Percentiles rank a stretch among this genome's conserved stretches.
phyloP scores from a whole-genome alignment of 2,888 invertebrate genomes.

The Caenorhabditis sp. region DNA sequence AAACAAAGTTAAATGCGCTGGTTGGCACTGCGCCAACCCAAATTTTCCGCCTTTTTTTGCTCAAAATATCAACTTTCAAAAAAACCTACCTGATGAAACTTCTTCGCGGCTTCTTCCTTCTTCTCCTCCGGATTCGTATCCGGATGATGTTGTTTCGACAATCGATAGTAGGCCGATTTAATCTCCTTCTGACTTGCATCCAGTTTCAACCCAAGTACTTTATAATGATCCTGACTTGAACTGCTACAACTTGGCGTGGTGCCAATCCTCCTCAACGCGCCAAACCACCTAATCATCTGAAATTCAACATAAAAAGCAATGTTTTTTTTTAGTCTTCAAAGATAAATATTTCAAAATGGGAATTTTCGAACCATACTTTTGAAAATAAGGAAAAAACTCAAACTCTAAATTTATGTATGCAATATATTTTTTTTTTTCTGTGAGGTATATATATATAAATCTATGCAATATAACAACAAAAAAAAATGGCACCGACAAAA shows the following conservation, averaged over 20 bases:
- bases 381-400: too few relatives aligned
- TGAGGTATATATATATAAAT: slow-evolving; percentile 1
- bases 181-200: slow-evolving; percentile 58
- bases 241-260: slow-evolving; percentile 15
- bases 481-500: slow-evolving; percentile 30
- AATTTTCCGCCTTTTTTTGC: neutral
- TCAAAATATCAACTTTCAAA: neutral
- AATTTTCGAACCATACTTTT: too few relatives aligned
- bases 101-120: slow-evolving; percentile 56
- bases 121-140: slow-evolving; percentile 59
- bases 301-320: too few relatives aligned
- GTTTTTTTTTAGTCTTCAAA: slow-evolving; percentile 6
- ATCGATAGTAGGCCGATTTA: slow-evolving; percentile 65
- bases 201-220: slow-evolving; percentile 54
- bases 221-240: slow-evolving; percentile 49
- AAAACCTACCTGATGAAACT: slow-evolving; percentile 59
- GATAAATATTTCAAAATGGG: neutral
- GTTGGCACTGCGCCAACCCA: too few relatives aligned
- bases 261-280: neutral
- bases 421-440: neutral
- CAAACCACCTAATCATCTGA: neutral
- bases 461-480: slow-evolving; percentile 22
- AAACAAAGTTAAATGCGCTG: too few relatives aligned
- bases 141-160: slow-evolving; percentile 68
- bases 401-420: neutral